Conservation (phyloP, 2,797 vertebrate species). For the Hafferia zeledoni region DNA sequence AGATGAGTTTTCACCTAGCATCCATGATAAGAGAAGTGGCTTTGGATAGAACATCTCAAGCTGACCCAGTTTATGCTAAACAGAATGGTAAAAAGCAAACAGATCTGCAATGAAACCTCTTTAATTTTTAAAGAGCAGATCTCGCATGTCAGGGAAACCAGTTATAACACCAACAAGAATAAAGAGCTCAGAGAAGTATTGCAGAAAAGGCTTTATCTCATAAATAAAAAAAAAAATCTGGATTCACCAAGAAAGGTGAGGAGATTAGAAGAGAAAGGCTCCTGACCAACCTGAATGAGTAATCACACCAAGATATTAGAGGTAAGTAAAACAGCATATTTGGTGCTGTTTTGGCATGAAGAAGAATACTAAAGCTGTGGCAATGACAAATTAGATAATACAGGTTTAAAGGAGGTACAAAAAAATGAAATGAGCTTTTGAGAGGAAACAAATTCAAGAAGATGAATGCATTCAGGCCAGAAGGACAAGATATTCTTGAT, state of each 20-base stretch:
- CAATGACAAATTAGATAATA: not conserved
- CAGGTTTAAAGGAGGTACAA: not conserved
- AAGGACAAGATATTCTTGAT: not conserved
- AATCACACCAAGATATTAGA: not conserved
- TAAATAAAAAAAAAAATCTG: not conserved
- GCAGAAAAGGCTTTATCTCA: not conserved
- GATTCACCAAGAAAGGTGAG: not conserved
- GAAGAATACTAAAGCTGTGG: not conserved
- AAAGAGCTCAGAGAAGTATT: not conserved
- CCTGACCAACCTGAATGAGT: not conserved
- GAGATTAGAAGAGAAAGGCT: not conserved
- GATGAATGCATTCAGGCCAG: not conserved
- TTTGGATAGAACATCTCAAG: not conserved
- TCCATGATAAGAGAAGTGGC: not conserved
- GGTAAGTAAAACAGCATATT: not conserved
- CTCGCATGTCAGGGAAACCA: not conserved
- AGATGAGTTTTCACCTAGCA: not conserved
- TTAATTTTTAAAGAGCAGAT: conserved; percentile 9
- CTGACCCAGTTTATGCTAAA: not conserved
- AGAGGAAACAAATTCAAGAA: not conserved
- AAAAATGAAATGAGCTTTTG: not conserved
- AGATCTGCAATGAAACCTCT: not conserved
- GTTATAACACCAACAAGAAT: not conserved
- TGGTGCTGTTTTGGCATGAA: not conserved
- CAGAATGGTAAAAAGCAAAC: conserved; percentile 1